Evolutionary conservation across 2,888 invertebrate genomes (phyloP).

Genomic region (Andrena chrysosceles): DNA sequence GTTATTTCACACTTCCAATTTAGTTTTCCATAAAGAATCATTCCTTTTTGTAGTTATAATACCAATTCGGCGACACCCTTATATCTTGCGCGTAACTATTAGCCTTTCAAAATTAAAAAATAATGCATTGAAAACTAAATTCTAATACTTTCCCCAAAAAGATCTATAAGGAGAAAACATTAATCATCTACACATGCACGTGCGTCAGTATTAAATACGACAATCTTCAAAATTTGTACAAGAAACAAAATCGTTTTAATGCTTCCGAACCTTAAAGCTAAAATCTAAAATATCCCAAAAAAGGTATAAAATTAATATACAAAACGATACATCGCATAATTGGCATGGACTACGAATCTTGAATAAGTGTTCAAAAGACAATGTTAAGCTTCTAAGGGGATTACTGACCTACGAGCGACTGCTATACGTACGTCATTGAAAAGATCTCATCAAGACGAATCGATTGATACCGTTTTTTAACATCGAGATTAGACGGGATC

Average conservation of each 20-base stretch:
- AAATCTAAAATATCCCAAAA: constrained; percentile 25
- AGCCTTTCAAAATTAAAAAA: background rate
- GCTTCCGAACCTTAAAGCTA: constrained; percentile 13
- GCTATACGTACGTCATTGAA: no score
- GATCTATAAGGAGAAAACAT: background rate
- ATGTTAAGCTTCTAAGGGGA: no score
- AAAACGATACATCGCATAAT: constrained; percentile 32
- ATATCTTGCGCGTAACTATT: background rate
- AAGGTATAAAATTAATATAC: constrained; percentile 42
- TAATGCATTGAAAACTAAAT: constrained; percentile 9
- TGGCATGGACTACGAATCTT: constrained; percentile 42
- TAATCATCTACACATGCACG: constrained; percentile 19
- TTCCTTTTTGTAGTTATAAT: background rate
- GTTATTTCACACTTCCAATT: no score
- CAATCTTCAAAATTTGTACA: constrained; percentile 23
- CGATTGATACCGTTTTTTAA: no score
- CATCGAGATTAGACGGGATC: no score
- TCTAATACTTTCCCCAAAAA: constrained; percentile 11
- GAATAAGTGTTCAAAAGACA: background rate
- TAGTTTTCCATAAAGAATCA: no score
- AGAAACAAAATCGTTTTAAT: constrained; percentile 28
- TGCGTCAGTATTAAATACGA: constrained; percentile 6
- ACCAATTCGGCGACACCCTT: background rate
- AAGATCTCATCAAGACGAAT: no score
- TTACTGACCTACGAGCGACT: no score